Conservation (phyloP, 2,113 vertebrate genomes). For the Bombycilla garrulus region DNA sequence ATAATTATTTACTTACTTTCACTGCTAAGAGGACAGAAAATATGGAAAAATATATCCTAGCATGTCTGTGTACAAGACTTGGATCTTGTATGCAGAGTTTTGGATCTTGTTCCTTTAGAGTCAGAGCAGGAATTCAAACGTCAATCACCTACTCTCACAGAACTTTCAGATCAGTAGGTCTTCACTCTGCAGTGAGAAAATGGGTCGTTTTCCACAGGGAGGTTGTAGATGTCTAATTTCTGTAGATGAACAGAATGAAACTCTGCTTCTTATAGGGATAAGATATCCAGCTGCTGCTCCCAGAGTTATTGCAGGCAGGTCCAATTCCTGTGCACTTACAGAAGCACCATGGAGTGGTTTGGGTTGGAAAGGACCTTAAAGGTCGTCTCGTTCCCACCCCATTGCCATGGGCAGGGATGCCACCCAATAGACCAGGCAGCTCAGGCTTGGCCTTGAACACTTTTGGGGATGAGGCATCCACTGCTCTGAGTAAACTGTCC, state of each 20-base stretch:
- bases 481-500: not conserved
- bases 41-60: not conserved
- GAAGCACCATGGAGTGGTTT: not conserved
- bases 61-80: not conserved
- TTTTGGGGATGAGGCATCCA: not conserved
- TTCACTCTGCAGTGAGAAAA: not conserved
- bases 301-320: not conserved
- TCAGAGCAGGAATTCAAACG: not conserved
- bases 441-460: not conserved
- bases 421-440: not conserved
- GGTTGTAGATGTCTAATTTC: not conserved
- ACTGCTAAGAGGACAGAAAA: not conserved
- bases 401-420: not conserved
- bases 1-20: not conserved
- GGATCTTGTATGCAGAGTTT: not conserved
- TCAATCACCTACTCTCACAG: rapidly evolving
- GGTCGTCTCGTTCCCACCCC: rapidly evolving
- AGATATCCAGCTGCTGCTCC: not conserved
- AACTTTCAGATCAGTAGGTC: not conserved
- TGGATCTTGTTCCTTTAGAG: not conserved
- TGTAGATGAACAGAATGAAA: not conserved
- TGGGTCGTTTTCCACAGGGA: not conserved
- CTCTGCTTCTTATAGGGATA: not conserved
- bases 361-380: not conserved
- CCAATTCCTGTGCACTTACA: rapidly evolving